Evolutionary conservation across 2,797 vertebrate species (phyloP), one percentile per base, ranked within the genome.

Genomic region (Pseudomugil tenellus): DNA sequence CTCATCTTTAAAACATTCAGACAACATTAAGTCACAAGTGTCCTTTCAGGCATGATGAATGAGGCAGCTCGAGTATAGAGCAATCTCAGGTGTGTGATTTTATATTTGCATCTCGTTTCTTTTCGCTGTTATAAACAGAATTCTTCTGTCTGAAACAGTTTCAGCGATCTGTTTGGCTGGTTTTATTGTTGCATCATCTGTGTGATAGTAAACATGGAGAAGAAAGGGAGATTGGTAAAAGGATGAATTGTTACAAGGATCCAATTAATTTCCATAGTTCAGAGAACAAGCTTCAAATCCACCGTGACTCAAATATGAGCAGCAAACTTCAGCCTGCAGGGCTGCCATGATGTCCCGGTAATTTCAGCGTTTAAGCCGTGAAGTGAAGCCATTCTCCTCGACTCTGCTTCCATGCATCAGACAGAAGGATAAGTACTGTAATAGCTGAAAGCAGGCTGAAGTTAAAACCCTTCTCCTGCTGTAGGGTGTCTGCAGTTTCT

Each of bases 251-350:
- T 67, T 34, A 49, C 4, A 13, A 57, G 63, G 32, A 52, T 70
- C 49, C 60, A 67, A 75, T 70, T 78, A 23, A 72, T 74, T 72
- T 65, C 64, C 63, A 59, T 26, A 65, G 66, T 29, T 41, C 14
- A 11, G 41, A 63, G 63, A 83, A 43, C 62, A 32, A 59, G 68
- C 63, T 71, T 77, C 23, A 72, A 55, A 68, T 80, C 66, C 72
- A 55, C 61, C 51, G 49, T 57, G 51, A 58, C 69, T 66, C 60
- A 77, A 52, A 64, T 67, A 49, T 63, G 54, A 65, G 65, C 72
- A 26, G 55, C 59, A 31, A 55, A 61, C 70, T 60, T 53, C 23
- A 72, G 77, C 52, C 68, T 39, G 70, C 56, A 4, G 29, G 58
- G 66, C 58, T 56, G 57, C 57, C 25, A 13, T 25, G 58, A 79